A percentile compares a stretch with the other conserved stretches of the same genome.
Evolutionary conservation across 2,797 vertebrate species (phyloP).

Genomic region (Molossus alvarezi): DNA sequence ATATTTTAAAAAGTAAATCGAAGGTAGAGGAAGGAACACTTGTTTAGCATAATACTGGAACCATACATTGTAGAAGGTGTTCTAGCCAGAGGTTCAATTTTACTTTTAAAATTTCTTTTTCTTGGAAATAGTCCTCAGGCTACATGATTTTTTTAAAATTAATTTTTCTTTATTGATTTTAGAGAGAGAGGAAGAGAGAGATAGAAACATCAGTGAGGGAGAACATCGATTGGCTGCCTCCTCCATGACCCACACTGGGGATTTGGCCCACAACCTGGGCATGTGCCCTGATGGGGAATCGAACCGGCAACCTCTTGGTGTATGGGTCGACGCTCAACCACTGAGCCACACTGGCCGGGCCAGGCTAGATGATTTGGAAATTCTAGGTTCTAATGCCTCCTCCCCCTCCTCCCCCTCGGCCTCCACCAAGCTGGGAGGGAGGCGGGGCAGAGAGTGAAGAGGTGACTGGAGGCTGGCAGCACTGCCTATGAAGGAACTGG

Average conservation of each 20-base stretch:
- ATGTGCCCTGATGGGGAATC: too few species aligned
- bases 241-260: too few species aligned
- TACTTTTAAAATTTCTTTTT: not conserved
- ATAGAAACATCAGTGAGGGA: too few species aligned
- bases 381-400: not conserved
- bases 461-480: not conserved
- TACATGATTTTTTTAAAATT: not conserved
- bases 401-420: not conserved
- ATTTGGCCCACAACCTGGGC: too few species aligned
- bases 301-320: too few species aligned
- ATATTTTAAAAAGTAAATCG: not conserved
- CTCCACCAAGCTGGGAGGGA: not conserved
- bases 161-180: too few species aligned
- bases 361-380: not conserved
- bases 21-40: not conserved
- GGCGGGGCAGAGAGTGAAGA: not conserved
- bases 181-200: too few species aligned
- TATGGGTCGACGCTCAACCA: too few species aligned
- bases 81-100: not conserved
- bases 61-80: accelerated
- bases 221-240: too few species aligned
- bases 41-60: not conserved
- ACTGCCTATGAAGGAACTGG: accelerated
- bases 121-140: not conserved
- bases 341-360: too few species aligned